phyloP scores from a whole-genome alignment of 2,888 invertebrate genomes.

The Apotomis turbidana region DNA sequence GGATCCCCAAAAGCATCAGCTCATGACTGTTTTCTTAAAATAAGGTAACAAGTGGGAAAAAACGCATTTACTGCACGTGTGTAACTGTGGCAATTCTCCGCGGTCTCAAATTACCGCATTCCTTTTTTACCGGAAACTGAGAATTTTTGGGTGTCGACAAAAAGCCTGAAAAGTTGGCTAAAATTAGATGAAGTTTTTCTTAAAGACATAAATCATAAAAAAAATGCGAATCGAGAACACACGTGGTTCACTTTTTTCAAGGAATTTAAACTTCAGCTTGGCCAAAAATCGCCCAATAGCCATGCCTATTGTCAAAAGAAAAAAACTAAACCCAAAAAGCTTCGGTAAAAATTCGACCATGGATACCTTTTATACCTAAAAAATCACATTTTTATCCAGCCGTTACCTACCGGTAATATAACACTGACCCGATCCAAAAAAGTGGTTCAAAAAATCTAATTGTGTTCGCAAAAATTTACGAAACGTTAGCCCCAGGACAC shows the following conservation, averaged over 20 bases:
- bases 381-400: constrained; percentile 61
- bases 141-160: constrained; percentile 68
- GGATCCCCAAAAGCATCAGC: constrained; percentile 24
- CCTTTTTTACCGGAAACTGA: constrained; percentile 75
- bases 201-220: constrained; percentile 32
- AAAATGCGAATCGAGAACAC: constrained; percentile 13
- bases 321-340: constrained; percentile 55
- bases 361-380: constrained; percentile 59
- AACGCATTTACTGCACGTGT: constrained; percentile 68
- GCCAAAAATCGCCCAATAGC: constrained; percentile 20
- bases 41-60: constrained; percentile 62
- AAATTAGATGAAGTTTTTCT: constrained; percentile 33
- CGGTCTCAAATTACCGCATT: constrained; percentile 75
- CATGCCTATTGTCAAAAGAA: constrained; percentile 28
- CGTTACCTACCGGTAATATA: constrained; percentile 65
- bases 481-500: constrained; percentile 69
- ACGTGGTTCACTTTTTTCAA: constrained; percentile 30
- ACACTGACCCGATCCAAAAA: constrained; percentile 74
- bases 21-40: constrained; percentile 56
- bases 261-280: background rate
- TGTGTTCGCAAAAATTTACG: constrained; percentile 74
- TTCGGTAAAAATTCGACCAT: constrained; percentile 54
- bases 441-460: constrained; percentile 67
- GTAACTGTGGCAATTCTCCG: constrained; percentile 72
- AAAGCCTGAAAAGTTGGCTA: constrained; percentile 56